Base-by-base conservation (phyloP, 2,888 invertebrate species). In the Corythucha ciliata region DNA sequence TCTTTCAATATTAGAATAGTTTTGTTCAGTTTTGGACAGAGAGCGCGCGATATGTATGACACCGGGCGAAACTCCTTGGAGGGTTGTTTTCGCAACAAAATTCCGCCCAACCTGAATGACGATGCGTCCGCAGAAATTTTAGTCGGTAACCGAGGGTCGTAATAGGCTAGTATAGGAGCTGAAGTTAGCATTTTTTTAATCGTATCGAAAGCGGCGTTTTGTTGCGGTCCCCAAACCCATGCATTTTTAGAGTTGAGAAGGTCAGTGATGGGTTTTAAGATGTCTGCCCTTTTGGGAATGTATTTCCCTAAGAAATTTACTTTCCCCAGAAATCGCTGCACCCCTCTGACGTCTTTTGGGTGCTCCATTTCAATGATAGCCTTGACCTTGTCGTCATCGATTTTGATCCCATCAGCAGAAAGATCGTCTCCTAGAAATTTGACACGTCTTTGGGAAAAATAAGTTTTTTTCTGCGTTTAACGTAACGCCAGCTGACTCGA, bases 391-490 rank as follows among this genome's bases (percentile, higher is more conserved):
- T 33, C 27, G 24, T 42, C 37, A 44, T 46, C 48, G 18, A 37
- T 25, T 4, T 8, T 7, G 18, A 61, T 41, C 8, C 57, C 59
- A 20, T 55, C 26, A 10, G 52, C 33, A 26, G 49, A 49, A 18
- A 61, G 47, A 29, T 37, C 53, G 27, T 58, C 56, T n/a, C 62
- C 62, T 36, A 63, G 33, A 47, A 51, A 59, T 12, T 54, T 57
- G 10, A 62, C 47, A 51, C 61, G 58, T 25, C 57, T 48, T 44
- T 54, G 41, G 41, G 40, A 48, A 22, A 57, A 54, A 22, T n/a
- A 0, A 2, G 7, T 24, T 45, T 62, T 63, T 18, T 58, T 57
- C 48, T 44, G 42, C 40, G 50, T 61, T 59, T 26, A 62, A 58
- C 49, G 54, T 57, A 8, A 58, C 24, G 33, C 51, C 51, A 24